Conservation (phyloP, 2,113 vertebrate genomes). For the Addax nasomaculatus region DNA sequence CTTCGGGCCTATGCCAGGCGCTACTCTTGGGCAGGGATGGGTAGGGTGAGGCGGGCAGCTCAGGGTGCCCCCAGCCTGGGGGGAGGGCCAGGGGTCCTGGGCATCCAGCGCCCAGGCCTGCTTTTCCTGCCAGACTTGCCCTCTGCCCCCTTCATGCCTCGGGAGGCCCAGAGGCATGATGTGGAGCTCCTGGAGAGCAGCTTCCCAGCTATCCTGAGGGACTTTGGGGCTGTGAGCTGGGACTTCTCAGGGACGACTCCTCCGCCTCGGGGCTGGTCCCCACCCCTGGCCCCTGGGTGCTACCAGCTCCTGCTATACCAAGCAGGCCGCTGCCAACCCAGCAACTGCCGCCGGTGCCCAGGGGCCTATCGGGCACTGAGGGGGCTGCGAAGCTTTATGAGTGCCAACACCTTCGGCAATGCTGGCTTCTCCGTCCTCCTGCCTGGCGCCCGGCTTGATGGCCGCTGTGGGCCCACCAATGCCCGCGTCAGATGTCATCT, state of each 20-base stretch:
- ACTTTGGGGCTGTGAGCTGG: conserved; percentile 86
- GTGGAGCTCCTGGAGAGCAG: conserved; percentile 89
- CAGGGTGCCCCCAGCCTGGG: conserved; percentile 78
- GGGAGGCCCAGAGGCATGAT: conserved; percentile 90
- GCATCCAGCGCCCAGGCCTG: conserved; percentile 89
- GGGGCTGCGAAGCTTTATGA: conserved; percentile 88
- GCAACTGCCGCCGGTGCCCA: conserved; percentile 88
- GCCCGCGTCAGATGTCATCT: conserved; percentile 89
- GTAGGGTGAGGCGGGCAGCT: conserved; percentile 81
- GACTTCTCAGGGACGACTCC: conserved; percentile 84
- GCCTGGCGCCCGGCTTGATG: conserved; percentile 83
- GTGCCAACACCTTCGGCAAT: conserved; percentile 87
- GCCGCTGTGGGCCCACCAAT: conserved; percentile 89
- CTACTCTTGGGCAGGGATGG: conserved; percentile 93
- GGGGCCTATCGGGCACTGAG: conserved; percentile 86
- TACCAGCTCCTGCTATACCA: conserved; percentile 87
- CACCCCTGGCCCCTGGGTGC: conserved; percentile 79
- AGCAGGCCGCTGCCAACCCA: conserved; percentile 84
- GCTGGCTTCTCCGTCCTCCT: conserved; percentile 88
- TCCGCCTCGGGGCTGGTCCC: conserved; percentile 79
- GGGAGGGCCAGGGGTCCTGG: conserved; percentile 48
- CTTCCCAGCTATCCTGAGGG: conserved; percentile 83
- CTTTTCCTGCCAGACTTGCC: conserved; percentile 91
- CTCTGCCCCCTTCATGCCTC: conserved; percentile 88
- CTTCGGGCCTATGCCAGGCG: conserved; percentile 90